phyloP scores from a whole-genome alignment of 2,113 vertebrate genomes.

The Empidonax traillii region DNA sequence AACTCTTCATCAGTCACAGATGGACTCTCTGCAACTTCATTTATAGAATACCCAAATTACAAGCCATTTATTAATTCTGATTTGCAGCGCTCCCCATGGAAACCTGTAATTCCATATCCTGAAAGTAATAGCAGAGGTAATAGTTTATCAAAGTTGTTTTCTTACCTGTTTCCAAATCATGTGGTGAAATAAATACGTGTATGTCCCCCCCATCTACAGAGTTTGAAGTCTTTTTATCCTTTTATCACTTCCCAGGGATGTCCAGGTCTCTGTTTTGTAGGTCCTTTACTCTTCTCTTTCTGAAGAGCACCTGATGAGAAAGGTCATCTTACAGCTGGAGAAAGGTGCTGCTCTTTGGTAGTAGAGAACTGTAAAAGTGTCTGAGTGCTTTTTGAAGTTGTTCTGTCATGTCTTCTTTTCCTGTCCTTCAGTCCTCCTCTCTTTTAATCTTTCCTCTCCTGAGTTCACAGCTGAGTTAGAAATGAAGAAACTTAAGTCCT shows the following conservation, averaged over 20 bases:
- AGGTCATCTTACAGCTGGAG: neutral
- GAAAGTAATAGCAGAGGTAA: conserved; percentile 92
- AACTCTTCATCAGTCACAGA: conserved; percentile 59
- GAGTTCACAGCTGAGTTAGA: neutral
- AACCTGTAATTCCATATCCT: conserved; percentile 84
- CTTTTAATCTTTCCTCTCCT: neutral
- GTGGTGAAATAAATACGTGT: neutral
- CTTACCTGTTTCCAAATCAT: neutral
- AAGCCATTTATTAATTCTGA: conserved; percentile 84
- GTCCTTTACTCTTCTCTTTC: neutral
- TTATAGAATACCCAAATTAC: conserved; percentile 80
- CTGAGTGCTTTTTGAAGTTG: neutral
- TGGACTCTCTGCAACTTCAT: conserved; percentile 78
- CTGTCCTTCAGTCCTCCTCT: neutral
- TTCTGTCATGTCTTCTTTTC: neutral
- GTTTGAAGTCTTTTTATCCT: neutral
- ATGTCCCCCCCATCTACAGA: neutral
- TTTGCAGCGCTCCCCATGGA: conserved; percentile 66
- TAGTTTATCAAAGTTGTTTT: neutral
- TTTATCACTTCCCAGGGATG: neutral
- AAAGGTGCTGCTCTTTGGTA: neutral
- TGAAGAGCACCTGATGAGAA: neutral
- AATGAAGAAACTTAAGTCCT: neutral
- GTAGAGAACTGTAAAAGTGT: neutral
- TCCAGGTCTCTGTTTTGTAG: neutral